Evolutionary conservation across 2,888 invertebrate species (phyloP), one percentile per base, ranked within the genome.

Genomic region (Rotaria magnacalcarata): DNA sequence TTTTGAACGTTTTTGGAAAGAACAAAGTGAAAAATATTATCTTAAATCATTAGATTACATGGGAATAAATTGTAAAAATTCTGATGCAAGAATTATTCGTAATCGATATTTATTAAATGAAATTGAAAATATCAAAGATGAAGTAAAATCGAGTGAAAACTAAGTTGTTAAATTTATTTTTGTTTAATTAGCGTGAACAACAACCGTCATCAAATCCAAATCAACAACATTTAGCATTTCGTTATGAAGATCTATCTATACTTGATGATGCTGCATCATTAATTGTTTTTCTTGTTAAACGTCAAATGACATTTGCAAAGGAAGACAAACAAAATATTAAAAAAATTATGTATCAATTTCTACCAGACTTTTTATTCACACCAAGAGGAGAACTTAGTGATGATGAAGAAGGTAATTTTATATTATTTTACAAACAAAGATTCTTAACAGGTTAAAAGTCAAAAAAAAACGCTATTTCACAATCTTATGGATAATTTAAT

Each of bases 21-120:
- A 99, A 90, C 97, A 97, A 91, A 97, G 97, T 91, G 97, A 98
- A 92, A 97, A 97, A 91, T 97, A 96, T 92, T 98, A 98, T 91
- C 92, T 98, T 84, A 98, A 97, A 91, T 96, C 96, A 11, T 92
- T 99, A 50, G 99, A 99, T 92, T 97, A 98, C 92, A 97, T 97
- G 90, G 97, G 97, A 85, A 95, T 97, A 89, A 96, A 96, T 91
- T 97, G 98, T 92, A 99, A 98, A 90, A 96, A 96, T 91, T 96
- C 95, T 89, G 99, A 99, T 90, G 93, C 96, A 88, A 97, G 97
- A 90, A 95, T 95, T 24, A 93, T 99, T 89, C 93, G 97, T 24
- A 96, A 96, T 1, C 98, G 98, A 92, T 94, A 95, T 88, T 92
- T 99, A 84, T 94, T 97, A 90, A 96, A 96, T 90, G 97, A 98